phyloP scores from a whole-genome alignment of 2,888 invertebrate species.

The Meteorus colon region DNA sequence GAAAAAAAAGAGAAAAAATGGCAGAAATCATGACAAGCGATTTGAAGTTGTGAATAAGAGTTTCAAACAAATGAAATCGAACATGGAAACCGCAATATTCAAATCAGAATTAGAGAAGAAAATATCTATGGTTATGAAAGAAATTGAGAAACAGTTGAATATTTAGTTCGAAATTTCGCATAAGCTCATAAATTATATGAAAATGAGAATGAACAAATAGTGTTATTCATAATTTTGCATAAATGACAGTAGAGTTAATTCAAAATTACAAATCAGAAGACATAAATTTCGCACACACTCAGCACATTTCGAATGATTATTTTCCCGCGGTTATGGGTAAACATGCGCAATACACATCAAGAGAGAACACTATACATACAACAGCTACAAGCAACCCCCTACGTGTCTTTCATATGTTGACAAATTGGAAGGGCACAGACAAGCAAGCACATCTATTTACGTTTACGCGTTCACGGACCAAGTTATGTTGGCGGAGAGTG shows the following conservation, averaged over 20 bases:
- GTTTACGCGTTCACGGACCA: constrained; percentile 29
- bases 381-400: constrained; percentile 22
- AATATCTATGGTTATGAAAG: background rate
- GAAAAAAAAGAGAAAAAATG: no score
- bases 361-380: background rate
- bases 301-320: background rate
- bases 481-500: background rate
- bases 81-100: no score
- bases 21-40: no score
- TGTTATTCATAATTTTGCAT: no score
- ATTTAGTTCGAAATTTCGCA: no score
- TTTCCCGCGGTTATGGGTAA: constrained; percentile 8
- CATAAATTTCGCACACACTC: background rate
- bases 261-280: no score
- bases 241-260: no score
- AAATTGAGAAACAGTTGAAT: background rate
- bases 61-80: no score
- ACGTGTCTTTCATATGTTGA: constrained; percentile 28
- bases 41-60: no score
- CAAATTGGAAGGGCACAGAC: constrained; percentile 21
- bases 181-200: no score
- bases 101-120: background rate
- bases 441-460: constrained; percentile 33
- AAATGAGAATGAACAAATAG: no score
- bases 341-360: background rate